These are phyloP conservation scores for Pterophyllum scalare DNA, from an alignment of 2,113 vertebrate species.

Conservation along the genomic window DNA sequence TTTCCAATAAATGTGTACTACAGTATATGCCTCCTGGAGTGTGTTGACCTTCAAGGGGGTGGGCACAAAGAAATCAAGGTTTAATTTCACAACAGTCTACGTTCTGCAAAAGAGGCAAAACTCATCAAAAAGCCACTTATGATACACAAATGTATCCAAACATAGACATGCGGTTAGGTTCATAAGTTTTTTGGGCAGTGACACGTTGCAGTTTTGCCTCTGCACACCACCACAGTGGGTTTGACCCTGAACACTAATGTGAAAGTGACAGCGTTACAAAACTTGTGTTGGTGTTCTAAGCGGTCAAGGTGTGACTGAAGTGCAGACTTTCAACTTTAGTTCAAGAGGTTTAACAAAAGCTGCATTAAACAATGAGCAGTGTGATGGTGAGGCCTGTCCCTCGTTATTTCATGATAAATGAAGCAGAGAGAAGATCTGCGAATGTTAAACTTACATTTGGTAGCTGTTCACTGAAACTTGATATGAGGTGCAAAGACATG, in stretches of 20 bases:
- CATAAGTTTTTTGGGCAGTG: too few relatives aligned
- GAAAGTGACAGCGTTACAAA: too few relatives aligned
- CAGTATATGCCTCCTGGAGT: conserved; percentile 14
- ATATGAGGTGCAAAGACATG: not conserved
- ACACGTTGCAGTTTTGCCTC: too few relatives aligned
- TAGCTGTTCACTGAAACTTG: not conserved
- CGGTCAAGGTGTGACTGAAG: too few relatives aligned
- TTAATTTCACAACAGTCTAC: not conserved
- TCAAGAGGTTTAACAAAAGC: too few relatives aligned
- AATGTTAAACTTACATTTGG: not conserved
- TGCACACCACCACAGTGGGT: too few relatives aligned
- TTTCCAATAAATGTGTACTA: conserved; percentile 81
- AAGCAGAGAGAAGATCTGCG: not conserved
- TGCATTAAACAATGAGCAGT: too few relatives aligned
- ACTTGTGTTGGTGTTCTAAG: too few relatives aligned
- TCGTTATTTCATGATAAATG: not conserved
- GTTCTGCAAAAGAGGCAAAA: not conserved
- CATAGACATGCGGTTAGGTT: too few relatives aligned
- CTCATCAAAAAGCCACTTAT: not conserved
- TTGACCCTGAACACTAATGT: too few relatives aligned
- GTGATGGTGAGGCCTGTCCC: not conserved
- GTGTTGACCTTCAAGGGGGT: not conserved
- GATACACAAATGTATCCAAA: not conserved
- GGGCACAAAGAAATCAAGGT: not conserved
- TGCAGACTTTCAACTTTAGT: too few relatives aligned